Percentiles rank a stretch among this genome's conserved stretches.
Evolutionary conservation across 2,113 vertebrate species (phyloP).

Genomic region (Epinephelus moara): DNA sequence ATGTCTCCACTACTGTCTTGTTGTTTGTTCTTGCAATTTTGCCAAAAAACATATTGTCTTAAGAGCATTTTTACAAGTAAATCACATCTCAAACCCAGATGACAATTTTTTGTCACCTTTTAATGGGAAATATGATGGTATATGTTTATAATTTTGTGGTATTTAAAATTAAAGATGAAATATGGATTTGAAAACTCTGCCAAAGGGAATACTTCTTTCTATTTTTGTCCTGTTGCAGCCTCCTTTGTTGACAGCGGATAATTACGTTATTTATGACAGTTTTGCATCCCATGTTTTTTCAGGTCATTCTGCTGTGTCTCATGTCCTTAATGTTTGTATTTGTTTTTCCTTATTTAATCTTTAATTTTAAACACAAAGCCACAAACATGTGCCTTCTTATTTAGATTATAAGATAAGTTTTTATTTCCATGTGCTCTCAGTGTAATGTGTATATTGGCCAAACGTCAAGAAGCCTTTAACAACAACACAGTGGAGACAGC

Average conservation of each 20-base stretch:
- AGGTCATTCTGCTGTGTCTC: neutral
- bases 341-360: neutral
- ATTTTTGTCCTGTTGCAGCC: neutral
- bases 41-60: neutral
- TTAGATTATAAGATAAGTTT: neutral
- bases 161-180: neutral
- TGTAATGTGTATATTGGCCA: neutral
- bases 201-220: neutral
- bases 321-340: neutral
- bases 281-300: neutral
- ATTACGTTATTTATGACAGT: neutral
- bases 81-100: neutral
- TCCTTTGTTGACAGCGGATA: neutral
- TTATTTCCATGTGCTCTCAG: neutral
- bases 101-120: too few species aligned
- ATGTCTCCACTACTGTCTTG: too few species aligned
- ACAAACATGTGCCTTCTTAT: neutral
- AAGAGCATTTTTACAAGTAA: neutral
- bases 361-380: neutral
- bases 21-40: too few species aligned
- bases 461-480: too few species aligned
- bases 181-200: neutral
- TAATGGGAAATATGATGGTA: neutral
- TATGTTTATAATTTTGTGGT: neutral
- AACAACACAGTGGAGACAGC: neutral